These are phyloP conservation scores for Xyrichtys novacula DNA, from an alignment of 2,797 vertebrate species.

Conservation along the genomic window DNA sequence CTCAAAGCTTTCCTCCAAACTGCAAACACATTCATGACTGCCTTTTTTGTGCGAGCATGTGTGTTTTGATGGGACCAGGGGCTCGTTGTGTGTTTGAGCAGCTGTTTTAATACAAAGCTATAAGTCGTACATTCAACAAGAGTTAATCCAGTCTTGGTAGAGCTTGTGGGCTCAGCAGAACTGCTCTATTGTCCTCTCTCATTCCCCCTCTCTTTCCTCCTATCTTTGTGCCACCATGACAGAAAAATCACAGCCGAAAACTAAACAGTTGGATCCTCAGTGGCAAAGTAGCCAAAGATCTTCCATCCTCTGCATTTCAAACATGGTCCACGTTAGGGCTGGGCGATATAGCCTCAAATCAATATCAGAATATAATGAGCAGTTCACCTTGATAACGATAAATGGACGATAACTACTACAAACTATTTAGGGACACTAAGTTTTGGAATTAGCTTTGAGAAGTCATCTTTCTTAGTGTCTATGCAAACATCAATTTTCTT, in stretches of 20 bases:
- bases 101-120: constrained; percentile 72
- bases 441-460: too few species aligned
- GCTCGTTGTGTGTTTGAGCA: constrained; percentile 66
- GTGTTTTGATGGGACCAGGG: constrained; percentile 19
- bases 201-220: not conserved
- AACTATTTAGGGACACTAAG: too few species aligned
- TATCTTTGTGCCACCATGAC: not conserved
- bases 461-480: too few species aligned
- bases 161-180: constrained; percentile 61
- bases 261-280: too few species aligned
- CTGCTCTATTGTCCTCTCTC: constrained; percentile 22
- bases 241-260: constrained; percentile 11
- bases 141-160: constrained; percentile 69
- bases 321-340: too few species aligned
- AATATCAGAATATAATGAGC: too few species aligned
- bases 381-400: too few species aligned
- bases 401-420: too few species aligned
- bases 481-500: too few species aligned
- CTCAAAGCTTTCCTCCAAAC: not conserved
- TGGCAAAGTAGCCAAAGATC: too few species aligned
- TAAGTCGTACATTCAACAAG: constrained; percentile 67
- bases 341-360: too few species aligned
- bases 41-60: constrained; percentile 18
- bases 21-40: constrained; percentile 5
- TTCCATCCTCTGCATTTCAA: too few species aligned